These are phyloP conservation scores for Sturmia bella DNA, from an alignment of 2,888 invertebrate genomes.

Conservation along the genomic window DNA sequence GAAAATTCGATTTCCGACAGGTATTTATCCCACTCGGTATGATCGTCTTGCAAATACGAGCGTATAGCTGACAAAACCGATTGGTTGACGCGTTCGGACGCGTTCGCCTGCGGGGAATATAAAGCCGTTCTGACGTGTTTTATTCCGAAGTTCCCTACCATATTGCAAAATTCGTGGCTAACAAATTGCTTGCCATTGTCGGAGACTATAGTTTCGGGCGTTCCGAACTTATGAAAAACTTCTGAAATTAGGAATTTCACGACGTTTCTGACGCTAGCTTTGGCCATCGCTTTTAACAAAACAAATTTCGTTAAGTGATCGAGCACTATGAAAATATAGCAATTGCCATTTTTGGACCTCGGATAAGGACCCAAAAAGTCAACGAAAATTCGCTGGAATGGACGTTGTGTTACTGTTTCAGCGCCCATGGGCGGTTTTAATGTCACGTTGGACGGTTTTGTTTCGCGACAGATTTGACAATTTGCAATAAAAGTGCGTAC, in stretches of 20 bases:
- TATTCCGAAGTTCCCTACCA: background rate
- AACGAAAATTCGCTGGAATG: no score
- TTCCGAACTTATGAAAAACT: no score
- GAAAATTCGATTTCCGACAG: background rate
- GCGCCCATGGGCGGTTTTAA: conserved; percentile 53
- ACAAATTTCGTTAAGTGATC: no score
- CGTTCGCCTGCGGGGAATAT: background rate
- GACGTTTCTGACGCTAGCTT: conserved; percentile 41
- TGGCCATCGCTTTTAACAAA: background rate
- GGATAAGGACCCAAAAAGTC: no score
- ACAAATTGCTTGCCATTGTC: no score
- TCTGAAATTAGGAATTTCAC: background rate
- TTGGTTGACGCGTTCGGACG: no score
- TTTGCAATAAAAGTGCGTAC: background rate
- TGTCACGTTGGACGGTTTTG: conserved; percentile 30
- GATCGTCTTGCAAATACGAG: background rate
- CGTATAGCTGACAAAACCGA: background rate
- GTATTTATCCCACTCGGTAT: background rate
- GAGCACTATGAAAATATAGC: no score
- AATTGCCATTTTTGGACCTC: no score
- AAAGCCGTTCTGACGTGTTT: background rate
- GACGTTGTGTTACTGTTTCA: no score
- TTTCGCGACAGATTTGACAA: conserved; percentile 26
- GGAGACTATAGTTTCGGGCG: no score
- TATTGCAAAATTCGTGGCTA: background rate